These are phyloP conservation scores for Syritta pipiens DNA, from an alignment of 2,888 invertebrate species.

Conservation along the genomic window DNA sequence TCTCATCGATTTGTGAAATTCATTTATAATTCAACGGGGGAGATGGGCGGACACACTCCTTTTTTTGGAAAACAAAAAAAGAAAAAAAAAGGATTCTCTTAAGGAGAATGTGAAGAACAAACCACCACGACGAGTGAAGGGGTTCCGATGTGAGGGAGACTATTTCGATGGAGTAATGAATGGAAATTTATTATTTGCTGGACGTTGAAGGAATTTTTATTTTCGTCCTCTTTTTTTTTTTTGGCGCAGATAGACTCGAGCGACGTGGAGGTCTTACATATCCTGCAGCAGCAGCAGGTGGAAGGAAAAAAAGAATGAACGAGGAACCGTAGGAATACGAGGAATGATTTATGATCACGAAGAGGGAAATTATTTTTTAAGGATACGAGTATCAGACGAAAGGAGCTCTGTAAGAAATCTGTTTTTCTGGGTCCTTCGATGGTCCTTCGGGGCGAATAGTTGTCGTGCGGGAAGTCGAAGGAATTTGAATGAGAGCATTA, in stretches of 20 bases:
- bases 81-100: slow-evolving; percentile 22
- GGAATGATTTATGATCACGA: slow-evolving; percentile 42
- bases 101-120: not conserved
- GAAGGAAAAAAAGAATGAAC: not conserved
- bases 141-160: not conserved
- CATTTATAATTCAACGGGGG: slow-evolving; percentile 35
- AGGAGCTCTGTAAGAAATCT: too few species aligned
- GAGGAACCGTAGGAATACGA: too few species aligned
- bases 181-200: slow-evolving; percentile 48
- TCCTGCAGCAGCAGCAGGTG: slow-evolving; percentile 17
- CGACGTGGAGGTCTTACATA: too few species aligned
- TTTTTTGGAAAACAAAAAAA: not conserved
- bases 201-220: slow-evolving; percentile 39
- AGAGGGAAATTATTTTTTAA: slow-evolving; percentile 30
- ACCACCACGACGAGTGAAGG: not conserved
- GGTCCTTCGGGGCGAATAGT: not conserved
- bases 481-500: too few species aligned
- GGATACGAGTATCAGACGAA: slow-evolving; percentile 17
- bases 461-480: not conserved
- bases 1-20: slow-evolving; percentile 45
- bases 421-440: too few species aligned
- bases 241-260: not conserved
- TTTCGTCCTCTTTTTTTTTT: slow-evolving; percentile 8
- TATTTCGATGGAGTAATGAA: slow-evolving; percentile 36
- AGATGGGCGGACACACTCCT: not conserved